Evolutionary conservation across 2,888 invertebrate species (phyloP), one percentile per base, ranked within the genome.

Genomic region (Eupsilia transversa): DNA sequence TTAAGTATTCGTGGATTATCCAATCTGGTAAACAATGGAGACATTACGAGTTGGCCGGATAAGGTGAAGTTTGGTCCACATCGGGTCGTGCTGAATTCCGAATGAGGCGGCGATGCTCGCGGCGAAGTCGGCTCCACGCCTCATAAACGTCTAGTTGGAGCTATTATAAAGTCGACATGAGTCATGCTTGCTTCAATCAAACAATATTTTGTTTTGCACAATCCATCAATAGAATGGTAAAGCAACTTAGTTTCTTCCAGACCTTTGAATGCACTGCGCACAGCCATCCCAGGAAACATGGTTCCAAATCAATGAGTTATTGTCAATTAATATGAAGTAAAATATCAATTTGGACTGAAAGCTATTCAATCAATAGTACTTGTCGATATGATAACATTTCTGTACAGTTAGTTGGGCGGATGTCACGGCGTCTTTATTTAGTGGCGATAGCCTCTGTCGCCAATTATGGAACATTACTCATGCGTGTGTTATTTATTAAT

Each of bases 381-480:
- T 79, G 82, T 84, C 78, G 79, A 85, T 87, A 76, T 86, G 90
- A 92, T 91, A 92, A 88, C 80, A 88, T 90, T 89, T 87, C 75
- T 75, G 72, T 77, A 94, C 95, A 92, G 95, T 94, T 94, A 94
- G 87, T 80, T 84, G 86, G 66, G 90, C 96, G 96, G 96, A 95
- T 95, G 95, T 95, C 96, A 95, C 95, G 95, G 91, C 89, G 93
- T 92, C 92, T 93, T 94, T 91, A 94, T 92, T 94, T 91, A 88
- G 90, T 91, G 90, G 92, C 93, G 94, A 95, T 94, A 94, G 93
- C 93, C 92, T 91, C 91, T 92, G 94, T 91, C 91, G 87, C 95
- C 96, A 94, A 95, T 94, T 96, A 96, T 87, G 94, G 94, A 87
- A 87, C 93, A 94, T 95, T 94, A 94, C 92, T 94, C 93, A 94